A percentile compares a stretch with the other conserved stretches of the same genome.
These are phyloP conservation scores for Ostrea denselamellosa DNA, from an alignment of 1,140 invertebrate genomes.

Conservation along the genomic window DNA sequence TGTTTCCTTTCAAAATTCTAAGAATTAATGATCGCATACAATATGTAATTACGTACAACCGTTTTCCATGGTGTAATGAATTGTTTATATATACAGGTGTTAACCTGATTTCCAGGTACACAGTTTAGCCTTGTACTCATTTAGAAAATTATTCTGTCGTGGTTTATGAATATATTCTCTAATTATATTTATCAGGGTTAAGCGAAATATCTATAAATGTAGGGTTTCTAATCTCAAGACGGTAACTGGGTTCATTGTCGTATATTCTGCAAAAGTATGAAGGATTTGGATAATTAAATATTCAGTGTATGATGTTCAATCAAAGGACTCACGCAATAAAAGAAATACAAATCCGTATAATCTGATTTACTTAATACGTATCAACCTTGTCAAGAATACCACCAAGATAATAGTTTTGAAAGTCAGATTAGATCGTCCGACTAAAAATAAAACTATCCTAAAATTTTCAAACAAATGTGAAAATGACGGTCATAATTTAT, in stretches of 20 bases:
- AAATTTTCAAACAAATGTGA: background rate
- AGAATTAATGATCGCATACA: no score
- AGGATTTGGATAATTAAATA: background rate
- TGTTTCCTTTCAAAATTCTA: no score
- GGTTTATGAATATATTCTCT: background rate
- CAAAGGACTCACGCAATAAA: background rate
- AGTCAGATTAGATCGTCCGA: background rate
- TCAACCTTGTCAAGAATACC: background rate
- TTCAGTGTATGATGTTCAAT: background rate
- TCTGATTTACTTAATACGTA: background rate
- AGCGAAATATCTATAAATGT: background rate
- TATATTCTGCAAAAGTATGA: background rate
- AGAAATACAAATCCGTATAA: background rate
- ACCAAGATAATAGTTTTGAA: background rate
- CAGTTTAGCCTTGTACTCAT: no score
- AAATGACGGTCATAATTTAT: conserved; percentile 3
- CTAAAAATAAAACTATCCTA: background rate
- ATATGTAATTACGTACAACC: no score
- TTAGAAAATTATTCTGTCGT: background rate
- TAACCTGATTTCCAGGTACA: no score
- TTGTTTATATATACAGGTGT: no score
- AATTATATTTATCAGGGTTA: background rate
- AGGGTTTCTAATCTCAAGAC: background rate
- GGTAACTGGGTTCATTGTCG: background rate
- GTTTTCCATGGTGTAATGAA: no score